These are phyloP conservation scores for Tenthredo scrophulariae DNA, from an alignment of 2,888 invertebrate genomes.

Conservation along the genomic window DNA sequence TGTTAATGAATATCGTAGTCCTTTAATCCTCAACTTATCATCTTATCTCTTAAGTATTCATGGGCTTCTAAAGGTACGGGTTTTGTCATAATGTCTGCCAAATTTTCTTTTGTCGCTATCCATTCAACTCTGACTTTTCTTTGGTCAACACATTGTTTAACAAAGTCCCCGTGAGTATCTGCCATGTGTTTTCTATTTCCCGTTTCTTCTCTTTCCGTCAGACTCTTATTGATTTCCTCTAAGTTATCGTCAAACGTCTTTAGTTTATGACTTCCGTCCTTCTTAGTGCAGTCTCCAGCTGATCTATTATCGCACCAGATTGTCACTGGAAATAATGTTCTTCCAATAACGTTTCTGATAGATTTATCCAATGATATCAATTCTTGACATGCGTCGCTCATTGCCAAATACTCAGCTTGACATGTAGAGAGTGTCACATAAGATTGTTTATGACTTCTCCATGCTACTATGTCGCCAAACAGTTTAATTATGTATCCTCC, in stretches of 20 bases:
- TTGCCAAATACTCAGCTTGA: conserved; percentile 62
- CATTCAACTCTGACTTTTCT: conserved; percentile 59
- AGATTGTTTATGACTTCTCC: conserved; percentile 56
- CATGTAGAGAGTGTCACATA: conserved; percentile 50
- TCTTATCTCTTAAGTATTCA: conserved; percentile 36
- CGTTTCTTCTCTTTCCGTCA: conserved; percentile 55
- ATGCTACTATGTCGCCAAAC: conserved; percentile 55
- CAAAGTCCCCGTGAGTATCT: conserved; percentile 58
- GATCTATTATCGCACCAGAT: conserved; percentile 55
- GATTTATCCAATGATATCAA: conserved; percentile 59
- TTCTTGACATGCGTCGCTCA: conserved; percentile 60
- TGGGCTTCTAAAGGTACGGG: conserved; percentile 54
- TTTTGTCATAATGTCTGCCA: conserved; percentile 58
- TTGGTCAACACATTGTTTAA: conserved; percentile 60
- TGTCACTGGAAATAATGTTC: conserved; percentile 55
- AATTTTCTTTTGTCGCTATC: conserved; percentile 58
- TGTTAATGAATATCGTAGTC: neutral
- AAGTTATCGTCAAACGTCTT: neutral
- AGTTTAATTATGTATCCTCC: conserved; percentile 57
- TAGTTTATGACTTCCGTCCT: conserved; percentile 54
- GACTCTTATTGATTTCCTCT: neutral
- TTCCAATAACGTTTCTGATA: conserved; percentile 56
- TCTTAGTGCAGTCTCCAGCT: conserved; percentile 57
- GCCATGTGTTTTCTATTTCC: conserved; percentile 59
- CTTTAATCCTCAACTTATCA: neutral